Base-by-base conservation (phyloP, 2,888 invertebrate species). In the Standfussiana lucernea region DNA sequence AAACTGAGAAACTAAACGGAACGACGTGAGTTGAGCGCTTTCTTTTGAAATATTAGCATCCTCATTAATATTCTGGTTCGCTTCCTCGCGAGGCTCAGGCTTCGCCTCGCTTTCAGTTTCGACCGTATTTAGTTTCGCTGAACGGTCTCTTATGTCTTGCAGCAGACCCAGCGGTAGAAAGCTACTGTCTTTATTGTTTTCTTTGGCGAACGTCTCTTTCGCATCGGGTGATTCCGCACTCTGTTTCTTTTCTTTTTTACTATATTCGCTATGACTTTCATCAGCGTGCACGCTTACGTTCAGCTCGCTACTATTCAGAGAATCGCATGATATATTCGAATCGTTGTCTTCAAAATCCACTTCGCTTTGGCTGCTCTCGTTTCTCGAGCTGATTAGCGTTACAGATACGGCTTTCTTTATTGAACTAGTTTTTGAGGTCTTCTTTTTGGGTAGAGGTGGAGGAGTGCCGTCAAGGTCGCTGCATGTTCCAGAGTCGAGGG, bases 401-500 rank as follows among this genome's bases (percentile, higher is more conserved):
- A 97, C 97, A 83, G 97, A 97, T 78, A 97, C 97, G 64, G 93
- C 94, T 94, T 95, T 96, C 92, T 97, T 97, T 81, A 95, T 94
- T 74, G 96, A 92, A 89, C 93, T 96, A 65, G 93, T 93, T 92
- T 96, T 97, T 15, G 97, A 93, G 53, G 95, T 97, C 92, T 97
- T 98, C 93, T 98, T 98, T 95, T 98, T 98, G 88, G 97, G 97
- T 35, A 97, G 97, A 82, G 98, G 95, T 3, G 98, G 98, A 74
- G 98, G 98, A 37, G 98, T 98, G 61, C 97, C 97, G 89, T 98
- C 98, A 89, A 98, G 96, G 94, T 98, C 98, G 92, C 98, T 98
- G 95, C 98, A 98, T 53, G 98, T 98, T 66, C 98, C 98, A 78
- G 98, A 98, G 94, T 98, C 98, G 83, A 98, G 93, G 0, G 98